Evolutionary conservation across 1,140 invertebrate species (phyloP), one percentile per base, ranked within the genome.

Genomic region (Achroia grisella): DNA sequence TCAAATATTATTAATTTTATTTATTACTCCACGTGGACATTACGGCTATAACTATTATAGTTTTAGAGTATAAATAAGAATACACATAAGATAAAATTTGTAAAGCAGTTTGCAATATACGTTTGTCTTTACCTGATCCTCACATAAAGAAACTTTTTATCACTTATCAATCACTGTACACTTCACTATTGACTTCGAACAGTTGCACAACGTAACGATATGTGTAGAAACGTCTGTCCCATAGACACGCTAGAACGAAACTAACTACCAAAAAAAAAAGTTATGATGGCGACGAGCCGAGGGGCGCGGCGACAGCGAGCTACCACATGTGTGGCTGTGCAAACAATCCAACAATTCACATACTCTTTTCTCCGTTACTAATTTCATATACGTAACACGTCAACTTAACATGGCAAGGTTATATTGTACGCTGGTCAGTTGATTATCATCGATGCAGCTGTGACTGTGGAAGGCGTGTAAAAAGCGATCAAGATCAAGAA

Each of bases 361-460:
- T 60, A 50, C 49, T 54, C 62, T 39, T 58, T 53, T 57, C 49
- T 48, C 54, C 48, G 63, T 59, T 55, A 65, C 44, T 34, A 62
- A 62, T 60, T 48, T 48, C 56, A 50, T 55, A 60, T 47, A 45
- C 48, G 32, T 43, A 46, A 35, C 49, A 44, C 39, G 57, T 56
- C 55, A 45, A 39, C 49, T 48, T 37, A 48, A 79, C 48, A 60
- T 45, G 43, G 61, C 48, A 64, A 66, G 55, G 39, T 69, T 66
- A 68, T 73, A 62, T 48, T 53, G 55, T 48, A 57, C 41, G 56
- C 45, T 61, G 42, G 54, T 62, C 56, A 64, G 63, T 39, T 58
- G 63, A 66, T 67, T 61, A 58, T 60, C 54, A 68, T 52, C 52
- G 47, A 34, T 47, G 67, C 71, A 73, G 70, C 64, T 71, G 71